phyloP scores from a whole-genome alignment of 2,888 invertebrate genomes.

The Drosophila lutescens region DNA sequence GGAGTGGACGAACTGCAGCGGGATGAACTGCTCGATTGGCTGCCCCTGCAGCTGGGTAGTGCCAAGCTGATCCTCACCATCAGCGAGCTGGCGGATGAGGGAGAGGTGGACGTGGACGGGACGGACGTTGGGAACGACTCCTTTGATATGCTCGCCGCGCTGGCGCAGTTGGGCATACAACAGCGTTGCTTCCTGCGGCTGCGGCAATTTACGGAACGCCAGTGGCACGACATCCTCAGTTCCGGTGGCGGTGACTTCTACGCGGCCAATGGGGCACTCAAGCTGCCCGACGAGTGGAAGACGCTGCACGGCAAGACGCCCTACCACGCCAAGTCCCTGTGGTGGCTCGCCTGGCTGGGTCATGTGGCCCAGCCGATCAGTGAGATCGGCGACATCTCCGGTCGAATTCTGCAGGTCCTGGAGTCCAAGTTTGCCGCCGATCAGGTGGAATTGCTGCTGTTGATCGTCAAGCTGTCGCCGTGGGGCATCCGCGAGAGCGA shows the following conservation, averaged over 20 bases:
- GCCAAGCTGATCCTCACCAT: constrained; percentile 90
- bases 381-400: constrained; percentile 86
- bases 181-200: constrained; percentile 81
- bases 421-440: constrained; percentile 88
- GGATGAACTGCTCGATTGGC: constrained; percentile 88
- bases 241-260: constrained; percentile 83
- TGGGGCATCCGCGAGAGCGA: constrained; percentile 93
- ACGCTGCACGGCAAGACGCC: constrained; percentile 80
- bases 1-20: constrained; percentile 88
- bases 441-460: constrained; percentile 88
- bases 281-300: constrained; percentile 82
- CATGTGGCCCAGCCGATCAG: constrained; percentile 86
- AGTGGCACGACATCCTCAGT: constrained; percentile 83
- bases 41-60: constrained; percentile 89
- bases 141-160: constrained; percentile 70
- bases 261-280: constrained; percentile 82
- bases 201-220: constrained; percentile 81
- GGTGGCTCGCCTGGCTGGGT: constrained; percentile 88
- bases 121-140: constrained; percentile 42
- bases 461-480: constrained; percentile 90
- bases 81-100: constrained; percentile 60
- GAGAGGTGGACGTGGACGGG: constrained; percentile 35
- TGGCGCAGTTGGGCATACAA: constrained; percentile 77
- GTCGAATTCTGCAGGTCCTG: constrained; percentile 88
- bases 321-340: constrained; percentile 85